phyloP scores from a whole-genome alignment of 2,888 invertebrate genomes.

The Neocrepidodera transversa region DNA sequence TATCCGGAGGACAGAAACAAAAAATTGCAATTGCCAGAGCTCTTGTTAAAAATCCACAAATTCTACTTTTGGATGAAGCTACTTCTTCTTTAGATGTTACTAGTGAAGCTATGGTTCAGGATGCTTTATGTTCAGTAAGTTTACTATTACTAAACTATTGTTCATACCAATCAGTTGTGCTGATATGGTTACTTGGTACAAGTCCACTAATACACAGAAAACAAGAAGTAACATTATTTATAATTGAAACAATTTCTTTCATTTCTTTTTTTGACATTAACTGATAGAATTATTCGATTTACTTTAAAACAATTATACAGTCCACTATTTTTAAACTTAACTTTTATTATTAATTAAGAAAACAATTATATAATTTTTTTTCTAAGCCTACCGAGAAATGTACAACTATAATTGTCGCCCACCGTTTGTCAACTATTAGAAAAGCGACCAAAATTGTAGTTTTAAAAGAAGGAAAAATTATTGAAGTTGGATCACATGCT shows the following conservation, averaged over 20 bases:
- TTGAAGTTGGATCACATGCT: constrained; percentile 73
- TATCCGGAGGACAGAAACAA: constrained; percentile 78
- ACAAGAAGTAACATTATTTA: no score
- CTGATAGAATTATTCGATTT: no score
- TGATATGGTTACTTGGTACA: no score
- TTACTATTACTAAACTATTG: no score
- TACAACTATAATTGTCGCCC: constrained; percentile 80
- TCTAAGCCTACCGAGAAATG: constrained; percentile 72
- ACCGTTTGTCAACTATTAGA: constrained; percentile 74
- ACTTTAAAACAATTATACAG: no score
- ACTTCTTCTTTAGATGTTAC: constrained; percentile 10
- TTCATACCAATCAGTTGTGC: no score
- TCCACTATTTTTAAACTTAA: no score
- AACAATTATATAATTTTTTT: background rate
- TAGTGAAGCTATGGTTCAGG: background rate
- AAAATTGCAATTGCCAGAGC: constrained; percentile 16
- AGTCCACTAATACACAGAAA: no score
- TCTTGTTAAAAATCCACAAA: constrained; percentile 6
- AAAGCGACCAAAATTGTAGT: constrained; percentile 75
- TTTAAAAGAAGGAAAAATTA: constrained; percentile 69
- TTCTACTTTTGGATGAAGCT: constrained; percentile 17
- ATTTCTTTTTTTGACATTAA: no score
- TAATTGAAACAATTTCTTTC: no score
- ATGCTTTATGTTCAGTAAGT: background rate
- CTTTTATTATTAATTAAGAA: no score